These are phyloP conservation scores for Rhagonycha fulva DNA, from an alignment of 2,888 invertebrate genomes.

Conservation along the genomic window DNA sequence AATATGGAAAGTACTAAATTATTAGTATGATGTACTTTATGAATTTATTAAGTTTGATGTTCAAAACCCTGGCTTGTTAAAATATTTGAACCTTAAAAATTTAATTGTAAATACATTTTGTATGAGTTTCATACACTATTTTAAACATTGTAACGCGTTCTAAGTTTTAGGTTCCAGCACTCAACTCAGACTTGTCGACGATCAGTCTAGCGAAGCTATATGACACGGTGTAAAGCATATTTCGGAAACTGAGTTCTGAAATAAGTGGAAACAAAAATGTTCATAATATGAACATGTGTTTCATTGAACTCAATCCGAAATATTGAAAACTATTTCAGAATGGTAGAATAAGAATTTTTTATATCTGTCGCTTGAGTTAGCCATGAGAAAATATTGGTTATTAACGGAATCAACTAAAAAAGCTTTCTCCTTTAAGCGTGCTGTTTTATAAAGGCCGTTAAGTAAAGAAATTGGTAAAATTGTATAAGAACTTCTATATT, in stretches of 20 bases:
- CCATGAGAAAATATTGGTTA: background rate
- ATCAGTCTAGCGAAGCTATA: background rate
- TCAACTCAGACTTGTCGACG: background rate
- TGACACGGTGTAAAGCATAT: background rate
- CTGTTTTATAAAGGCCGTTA: background rate
- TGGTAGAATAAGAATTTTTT: background rate
- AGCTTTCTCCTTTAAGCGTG: background rate
- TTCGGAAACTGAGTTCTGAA: background rate
- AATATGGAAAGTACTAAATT: too few species aligned
- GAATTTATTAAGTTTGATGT: background rate
- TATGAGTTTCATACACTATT: background rate
- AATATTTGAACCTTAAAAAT: background rate
- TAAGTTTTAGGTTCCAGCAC: background rate
- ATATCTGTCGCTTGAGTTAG: background rate
- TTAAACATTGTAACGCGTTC: background rate
- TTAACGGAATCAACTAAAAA: background rate
- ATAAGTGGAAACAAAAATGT: too few species aligned
- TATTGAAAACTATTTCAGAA: background rate
- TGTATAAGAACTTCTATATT: background rate
- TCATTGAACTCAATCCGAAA: too few species aligned
- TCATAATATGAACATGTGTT: too few species aligned
- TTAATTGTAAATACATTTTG: background rate
- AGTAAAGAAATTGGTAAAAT: background rate
- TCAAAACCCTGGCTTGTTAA: background rate
- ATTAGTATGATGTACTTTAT: background rate